A percentile compares a stretch with the other conserved stretches of the same genome.
Conservation (phyloP, 2,797 vertebrate species). For the Sebastolobus altivelis region DNA sequence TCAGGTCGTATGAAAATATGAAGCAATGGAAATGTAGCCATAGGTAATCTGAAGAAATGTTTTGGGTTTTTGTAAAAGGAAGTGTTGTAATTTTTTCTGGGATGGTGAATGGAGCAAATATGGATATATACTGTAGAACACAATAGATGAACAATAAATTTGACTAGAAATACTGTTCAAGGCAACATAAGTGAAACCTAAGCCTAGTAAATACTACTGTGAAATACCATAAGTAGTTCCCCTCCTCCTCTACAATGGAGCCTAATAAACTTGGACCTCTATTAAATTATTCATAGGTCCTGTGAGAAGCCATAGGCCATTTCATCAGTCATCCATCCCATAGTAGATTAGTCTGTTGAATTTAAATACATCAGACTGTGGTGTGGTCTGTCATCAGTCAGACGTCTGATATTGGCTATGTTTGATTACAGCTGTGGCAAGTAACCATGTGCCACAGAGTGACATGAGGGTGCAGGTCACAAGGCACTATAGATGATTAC, state of each 20-base stretch:
- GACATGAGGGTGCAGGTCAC: not conserved
- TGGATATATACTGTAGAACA: not conserved
- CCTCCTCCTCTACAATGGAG: conserved; percentile 53
- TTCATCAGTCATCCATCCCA: conserved; percentile 74
- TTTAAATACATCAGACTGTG: conserved; percentile 76
- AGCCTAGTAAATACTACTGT: conserved; percentile 44
- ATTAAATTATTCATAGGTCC: conserved; percentile 78
- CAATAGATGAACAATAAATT: not conserved
- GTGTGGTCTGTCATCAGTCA: conserved; percentile 66
- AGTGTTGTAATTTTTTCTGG: not conserved
- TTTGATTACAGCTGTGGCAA: conserved; percentile 39
- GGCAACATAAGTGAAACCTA: not conserved
- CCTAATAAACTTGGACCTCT: conserved; percentile 69
- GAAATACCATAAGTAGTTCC: conserved; percentile 4
- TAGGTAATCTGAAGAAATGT: not conserved
- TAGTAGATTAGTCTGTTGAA: conserved; percentile 75
- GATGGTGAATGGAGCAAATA: not conserved
- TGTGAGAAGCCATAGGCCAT: conserved; percentile 77
- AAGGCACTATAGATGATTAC: not conserved
- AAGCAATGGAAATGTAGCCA: conserved; percentile 3
- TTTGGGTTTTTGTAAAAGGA: not conserved
- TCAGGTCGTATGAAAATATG: conserved; percentile 43
- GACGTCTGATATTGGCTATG: conserved; percentile 38
- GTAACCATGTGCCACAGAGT: not conserved
- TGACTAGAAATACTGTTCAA: not conserved